Conservation (phyloP, 2,888 invertebrate species). For the Thysanoteuthis rhombus region DNA sequence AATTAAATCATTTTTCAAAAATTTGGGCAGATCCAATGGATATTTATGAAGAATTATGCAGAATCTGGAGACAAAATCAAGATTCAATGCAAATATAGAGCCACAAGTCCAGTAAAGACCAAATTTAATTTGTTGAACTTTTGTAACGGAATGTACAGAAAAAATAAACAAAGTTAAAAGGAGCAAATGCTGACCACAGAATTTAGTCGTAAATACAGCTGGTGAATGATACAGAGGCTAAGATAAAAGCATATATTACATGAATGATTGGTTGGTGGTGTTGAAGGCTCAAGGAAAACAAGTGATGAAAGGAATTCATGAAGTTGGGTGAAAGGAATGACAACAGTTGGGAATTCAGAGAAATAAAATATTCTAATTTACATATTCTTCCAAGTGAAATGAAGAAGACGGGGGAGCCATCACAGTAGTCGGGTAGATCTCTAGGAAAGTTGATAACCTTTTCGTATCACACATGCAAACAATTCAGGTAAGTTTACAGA, state of each 20-base stretch:
- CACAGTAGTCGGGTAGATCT: neutral
- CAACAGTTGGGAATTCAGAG: neutral
- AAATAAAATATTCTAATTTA: neutral
- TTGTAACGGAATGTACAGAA: neutral
- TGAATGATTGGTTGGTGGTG: neutral
- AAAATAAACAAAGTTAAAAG: neutral
- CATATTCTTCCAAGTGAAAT: neutral
- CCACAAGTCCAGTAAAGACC: neutral
- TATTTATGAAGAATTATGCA: neutral
- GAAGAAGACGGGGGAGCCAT: neutral
- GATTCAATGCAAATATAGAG: neutral
- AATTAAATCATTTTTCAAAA: neutral
- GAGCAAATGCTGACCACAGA: neutral
- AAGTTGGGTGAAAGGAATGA: neutral
- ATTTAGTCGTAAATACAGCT: neutral
- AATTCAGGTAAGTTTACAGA: neutral
- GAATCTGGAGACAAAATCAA: neutral
- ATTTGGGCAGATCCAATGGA: neutral
- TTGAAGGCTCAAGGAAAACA: neutral
- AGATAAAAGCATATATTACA: too few species aligned
- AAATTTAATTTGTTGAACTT: neutral
- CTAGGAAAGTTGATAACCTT: neutral
- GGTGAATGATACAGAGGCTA: too few species aligned
- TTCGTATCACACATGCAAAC: neutral
- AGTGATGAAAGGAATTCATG: neutral